phyloP scores from a whole-genome alignment of 2,797 vertebrate species.

The Gadopsis marmoratus region DNA sequence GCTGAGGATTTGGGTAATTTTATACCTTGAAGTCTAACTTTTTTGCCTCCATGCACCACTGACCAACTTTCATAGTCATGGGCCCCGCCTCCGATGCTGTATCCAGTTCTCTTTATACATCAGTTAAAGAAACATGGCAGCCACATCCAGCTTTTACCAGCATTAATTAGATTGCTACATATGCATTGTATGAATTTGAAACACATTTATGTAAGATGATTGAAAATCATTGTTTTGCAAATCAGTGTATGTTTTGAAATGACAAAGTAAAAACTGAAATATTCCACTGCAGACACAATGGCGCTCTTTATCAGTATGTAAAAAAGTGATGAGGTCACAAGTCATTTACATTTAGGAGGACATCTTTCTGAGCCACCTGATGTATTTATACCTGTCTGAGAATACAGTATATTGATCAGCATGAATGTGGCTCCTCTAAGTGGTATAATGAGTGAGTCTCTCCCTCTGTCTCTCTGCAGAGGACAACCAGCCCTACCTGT shows the following conservation, averaged over 20 bases:
- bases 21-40: no score
- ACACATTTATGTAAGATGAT: not conserved
- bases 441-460: not conserved
- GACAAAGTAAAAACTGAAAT: not conserved
- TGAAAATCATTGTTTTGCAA: not conserved
- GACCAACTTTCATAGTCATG: no score
- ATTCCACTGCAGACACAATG: not conserved
- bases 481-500: conserved; percentile 94
- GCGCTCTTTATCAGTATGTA: not conserved
- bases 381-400: no score
- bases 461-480: conserved; percentile 79
- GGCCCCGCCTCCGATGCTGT: no score
- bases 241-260: not conserved
- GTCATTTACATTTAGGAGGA: not conserved
- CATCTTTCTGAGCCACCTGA: not conserved
- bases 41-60: no score
- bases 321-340: not conserved
- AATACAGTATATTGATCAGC: not conserved
- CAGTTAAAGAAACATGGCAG: no score
- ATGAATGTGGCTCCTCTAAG: not conserved
- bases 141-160: not conserved
- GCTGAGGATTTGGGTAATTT: no score
- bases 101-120: no score
- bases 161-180: not conserved
- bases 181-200: not conserved